A percentile compares a stretch with the other conserved stretches of the same genome.
phyloP scores from a whole-genome alignment of 2,113 vertebrate genomes.

The Tretioscincus oriximinensis region DNA sequence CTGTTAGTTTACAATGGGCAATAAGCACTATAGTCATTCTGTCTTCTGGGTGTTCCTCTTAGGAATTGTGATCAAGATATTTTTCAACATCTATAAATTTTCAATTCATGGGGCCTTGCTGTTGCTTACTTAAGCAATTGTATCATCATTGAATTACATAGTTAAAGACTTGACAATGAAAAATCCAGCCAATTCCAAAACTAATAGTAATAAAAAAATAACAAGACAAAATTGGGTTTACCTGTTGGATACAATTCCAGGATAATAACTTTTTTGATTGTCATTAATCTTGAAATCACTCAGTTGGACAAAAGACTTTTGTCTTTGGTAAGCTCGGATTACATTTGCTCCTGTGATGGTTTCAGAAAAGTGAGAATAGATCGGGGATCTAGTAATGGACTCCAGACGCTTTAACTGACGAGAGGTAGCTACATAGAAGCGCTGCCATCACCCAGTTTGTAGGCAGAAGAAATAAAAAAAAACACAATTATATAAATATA shows the following conservation, averaged over 20 bases:
- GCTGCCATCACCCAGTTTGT: constrained; percentile 68
- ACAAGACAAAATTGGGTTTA: constrained; percentile 49
- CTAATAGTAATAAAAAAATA: background rate
- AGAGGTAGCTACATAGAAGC: constrained; percentile 94
- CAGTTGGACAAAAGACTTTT: constrained; percentile 78
- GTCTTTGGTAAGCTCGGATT: constrained; percentile 88
- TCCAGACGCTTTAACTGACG: constrained; percentile 95
- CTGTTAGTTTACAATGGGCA: background rate
- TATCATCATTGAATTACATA: background rate
- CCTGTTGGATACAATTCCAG: constrained; percentile 90
- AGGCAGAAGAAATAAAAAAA: constrained; percentile 12
- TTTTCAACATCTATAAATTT: background rate
- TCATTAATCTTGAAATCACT: constrained; percentile 85
- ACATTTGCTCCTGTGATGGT: constrained; percentile 87
- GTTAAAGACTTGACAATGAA: background rate
- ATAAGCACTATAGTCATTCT: background rate
- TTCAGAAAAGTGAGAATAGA: constrained; percentile 98
- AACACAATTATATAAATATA: background rate
- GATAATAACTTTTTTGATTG: constrained; percentile 90
- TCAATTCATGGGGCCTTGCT: background rate
- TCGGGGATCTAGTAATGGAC: constrained; percentile 92
- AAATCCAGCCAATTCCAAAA: background rate
- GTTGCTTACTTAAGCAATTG: background rate
- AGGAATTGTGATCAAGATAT: background rate
- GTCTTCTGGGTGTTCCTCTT: background rate